A percentile compares a stretch with the other conserved stretches of the same genome.
Evolutionary conservation across 92 coral and sea anemone species (phyloP).

Genomic region (Zoanthus sansibaricus): DNA sequence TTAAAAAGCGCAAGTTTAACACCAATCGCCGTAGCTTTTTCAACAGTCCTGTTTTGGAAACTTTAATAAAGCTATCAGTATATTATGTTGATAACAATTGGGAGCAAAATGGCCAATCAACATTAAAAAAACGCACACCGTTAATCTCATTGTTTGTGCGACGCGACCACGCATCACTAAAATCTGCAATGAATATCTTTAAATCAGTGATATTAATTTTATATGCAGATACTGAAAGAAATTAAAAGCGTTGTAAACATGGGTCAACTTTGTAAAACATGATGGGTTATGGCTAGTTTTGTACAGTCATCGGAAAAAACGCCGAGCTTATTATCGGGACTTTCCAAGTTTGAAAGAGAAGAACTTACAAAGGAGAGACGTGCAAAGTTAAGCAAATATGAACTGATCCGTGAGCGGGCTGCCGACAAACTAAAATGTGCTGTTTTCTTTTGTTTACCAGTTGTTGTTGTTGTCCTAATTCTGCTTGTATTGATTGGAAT

Average conservation of each 20-base stretch:
- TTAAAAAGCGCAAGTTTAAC: background rate
- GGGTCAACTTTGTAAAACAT: background rate
- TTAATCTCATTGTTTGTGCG: constrained; percentile 39
- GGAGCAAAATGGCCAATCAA: constrained; percentile 23
- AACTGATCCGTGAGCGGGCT: constrained; percentile 78
- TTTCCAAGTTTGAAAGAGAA: constrained; percentile 85
- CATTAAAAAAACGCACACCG: background rate
- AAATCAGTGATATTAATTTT: background rate
- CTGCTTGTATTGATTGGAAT: constrained; percentile 81
- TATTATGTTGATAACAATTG: constrained; percentile 16
- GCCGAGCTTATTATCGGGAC: constrained; percentile 30
- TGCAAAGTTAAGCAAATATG: constrained; percentile 68
- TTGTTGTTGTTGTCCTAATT: constrained; percentile 78
- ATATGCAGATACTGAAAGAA: background rate
- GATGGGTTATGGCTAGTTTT: constrained; percentile 50
- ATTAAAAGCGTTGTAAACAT: background rate
- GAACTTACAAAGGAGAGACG: constrained; percentile 74
- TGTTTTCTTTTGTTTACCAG: constrained; percentile 89
- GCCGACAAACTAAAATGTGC: constrained; percentile 92
- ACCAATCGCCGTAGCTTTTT: background rate
- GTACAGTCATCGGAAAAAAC: constrained; percentile 26
- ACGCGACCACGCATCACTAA: constrained; percentile 34
- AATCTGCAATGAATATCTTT: background rate
- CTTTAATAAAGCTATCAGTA: background rate
- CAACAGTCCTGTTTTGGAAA: background rate